phyloP scores from a whole-genome alignment of 2,888 invertebrate genomes.

The Drosophila peninsularis region DNA sequence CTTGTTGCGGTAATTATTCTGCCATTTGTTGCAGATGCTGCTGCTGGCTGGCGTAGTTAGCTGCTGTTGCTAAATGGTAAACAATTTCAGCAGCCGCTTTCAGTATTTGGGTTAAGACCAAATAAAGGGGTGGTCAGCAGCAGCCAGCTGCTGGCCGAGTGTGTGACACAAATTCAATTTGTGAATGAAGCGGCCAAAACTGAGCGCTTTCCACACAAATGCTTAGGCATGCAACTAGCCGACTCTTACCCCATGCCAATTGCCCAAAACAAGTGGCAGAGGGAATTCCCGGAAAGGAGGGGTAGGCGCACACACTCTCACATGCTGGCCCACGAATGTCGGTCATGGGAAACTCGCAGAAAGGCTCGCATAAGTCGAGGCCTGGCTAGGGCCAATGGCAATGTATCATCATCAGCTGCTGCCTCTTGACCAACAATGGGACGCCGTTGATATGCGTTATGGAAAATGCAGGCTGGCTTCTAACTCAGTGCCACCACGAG shows the following conservation, averaged over 20 bases:
- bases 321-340: conserved; percentile 47
- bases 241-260: conserved; percentile 55
- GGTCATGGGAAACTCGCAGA: conserved; percentile 75
- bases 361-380: conserved; percentile 31
- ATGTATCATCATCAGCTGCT: conserved; percentile 60
- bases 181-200: conserved; percentile 75
- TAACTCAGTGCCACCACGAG: conserved; percentile 14
- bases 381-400: conserved; percentile 39
- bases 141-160: conserved; percentile 53
- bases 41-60: conserved; percentile 24
- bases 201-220: conserved; percentile 17
- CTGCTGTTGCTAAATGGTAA: conserved; percentile 67
- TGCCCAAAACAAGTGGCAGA: conserved; percentile 65
- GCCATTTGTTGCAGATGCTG: conserved; percentile 53
- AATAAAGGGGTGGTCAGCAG: conserved; percentile 76
- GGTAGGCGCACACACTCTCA: conserved; percentile 1
- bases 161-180: conserved; percentile 75
- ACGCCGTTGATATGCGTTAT: conserved; percentile 62
- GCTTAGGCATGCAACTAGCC: conserved; percentile 9
- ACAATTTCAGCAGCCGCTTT: conserved; percentile 64
- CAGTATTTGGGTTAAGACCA: conserved; percentile 80
- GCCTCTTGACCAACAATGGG: conserved; percentile 65
- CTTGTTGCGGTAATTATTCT: conserved; percentile 65
- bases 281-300: not conserved
- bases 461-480: conserved; percentile 58